These are phyloP conservation scores for Nothobranchius furzeri DNA, from an alignment of 2,113 vertebrate species.

Conservation along the genomic window DNA sequence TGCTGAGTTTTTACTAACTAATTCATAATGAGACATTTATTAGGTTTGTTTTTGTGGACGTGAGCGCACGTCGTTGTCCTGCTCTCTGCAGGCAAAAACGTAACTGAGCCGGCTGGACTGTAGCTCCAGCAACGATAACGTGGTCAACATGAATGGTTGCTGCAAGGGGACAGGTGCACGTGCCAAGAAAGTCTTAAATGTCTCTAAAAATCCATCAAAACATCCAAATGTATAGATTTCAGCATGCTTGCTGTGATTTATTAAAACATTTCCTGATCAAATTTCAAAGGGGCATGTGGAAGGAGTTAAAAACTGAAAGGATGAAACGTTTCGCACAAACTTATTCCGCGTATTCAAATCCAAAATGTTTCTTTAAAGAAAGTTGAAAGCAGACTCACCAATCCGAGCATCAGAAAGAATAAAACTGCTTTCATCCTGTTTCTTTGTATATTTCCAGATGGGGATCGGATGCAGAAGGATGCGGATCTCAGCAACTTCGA, in stretches of 20 bases:
- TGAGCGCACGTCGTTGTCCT: constrained; percentile 45
- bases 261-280: not conserved
- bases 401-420: constrained; percentile 60
- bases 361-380: not conserved
- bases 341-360: not conserved
- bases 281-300: not conserved
- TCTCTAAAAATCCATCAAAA: not conserved
- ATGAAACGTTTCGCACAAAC: not conserved
- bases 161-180: constrained; percentile 42
- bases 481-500: constrained; percentile 44
- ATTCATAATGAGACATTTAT: not conserved
- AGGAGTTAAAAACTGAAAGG: not conserved
- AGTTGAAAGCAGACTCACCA: constrained; percentile 64
- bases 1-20: not conserved
- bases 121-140: constrained; percentile 53
- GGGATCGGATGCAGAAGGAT: constrained; percentile 36
- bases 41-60: not conserved
- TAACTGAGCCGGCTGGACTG: constrained; percentile 66
- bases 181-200: not conserved
- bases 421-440: constrained; percentile 62
- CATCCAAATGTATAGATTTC: too few species aligned
- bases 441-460: constrained; percentile 30
- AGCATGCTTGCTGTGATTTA: not conserved
- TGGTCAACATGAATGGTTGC: constrained; percentile 51
- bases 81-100: constrained; percentile 47